Percentiles rank a stretch among this genome's conserved stretches.
Conservation (phyloP, 1,140 invertebrate genomes). For the Planococcus citri region DNA sequence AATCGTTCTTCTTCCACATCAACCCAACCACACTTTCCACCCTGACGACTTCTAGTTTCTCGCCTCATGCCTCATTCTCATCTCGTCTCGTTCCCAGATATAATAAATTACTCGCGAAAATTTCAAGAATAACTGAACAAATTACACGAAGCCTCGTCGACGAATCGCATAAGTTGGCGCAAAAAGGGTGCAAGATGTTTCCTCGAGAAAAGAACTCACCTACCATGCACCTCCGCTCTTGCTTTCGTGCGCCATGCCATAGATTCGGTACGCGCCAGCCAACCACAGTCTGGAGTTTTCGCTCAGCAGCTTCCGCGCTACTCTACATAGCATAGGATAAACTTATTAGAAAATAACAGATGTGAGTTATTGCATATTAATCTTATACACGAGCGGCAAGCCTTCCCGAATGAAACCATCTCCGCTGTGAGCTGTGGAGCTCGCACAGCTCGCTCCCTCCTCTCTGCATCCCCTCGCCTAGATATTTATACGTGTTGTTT, state of each 20-base stretch:
- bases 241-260: too few species aligned
- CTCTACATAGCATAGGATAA: conserved; percentile 5
- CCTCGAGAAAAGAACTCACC: neutral
- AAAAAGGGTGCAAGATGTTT: conserved; percentile 18
- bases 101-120: neutral
- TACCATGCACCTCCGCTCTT: too few species aligned
- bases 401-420: neutral
- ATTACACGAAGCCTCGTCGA: neutral
- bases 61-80: too few species aligned
- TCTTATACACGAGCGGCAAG: conserved; percentile 10
- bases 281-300: conserved; percentile 12
- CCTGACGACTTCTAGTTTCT: too few species aligned
- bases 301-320: neutral
- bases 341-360: conserved; percentile 26
- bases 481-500: too few species aligned
- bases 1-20: too few species aligned
- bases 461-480: neutral
- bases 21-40: too few species aligned
- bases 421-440: neutral
- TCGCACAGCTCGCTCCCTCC: neutral
- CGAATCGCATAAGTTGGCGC: neutral
- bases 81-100: too few species aligned
- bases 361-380: conserved; percentile 27
- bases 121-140: neutral
- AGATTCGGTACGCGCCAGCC: neutral